Percentiles rank a stretch among this genome's conserved stretches.
Evolutionary conservation across 2,888 invertebrate species (phyloP).

Genomic region (Ophion ellenae): DNA sequence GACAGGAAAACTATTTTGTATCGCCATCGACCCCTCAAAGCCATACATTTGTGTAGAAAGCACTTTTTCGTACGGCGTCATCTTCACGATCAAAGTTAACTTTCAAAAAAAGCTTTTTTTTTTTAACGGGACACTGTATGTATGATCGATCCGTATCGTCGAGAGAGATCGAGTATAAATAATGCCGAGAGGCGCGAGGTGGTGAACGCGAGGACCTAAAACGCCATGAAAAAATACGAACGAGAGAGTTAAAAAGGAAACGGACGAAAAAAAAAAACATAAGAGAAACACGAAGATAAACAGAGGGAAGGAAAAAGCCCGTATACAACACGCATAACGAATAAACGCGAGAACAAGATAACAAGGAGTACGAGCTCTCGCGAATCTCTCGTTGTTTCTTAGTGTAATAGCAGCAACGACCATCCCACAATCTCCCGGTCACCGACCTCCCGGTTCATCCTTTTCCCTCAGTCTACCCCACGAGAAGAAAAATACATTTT

Average conservation of each 20-base stretch:
- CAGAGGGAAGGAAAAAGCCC: neutral
- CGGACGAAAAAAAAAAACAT: constrained; percentile 44
- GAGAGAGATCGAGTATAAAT: constrained; percentile 25
- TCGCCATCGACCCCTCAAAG: too few species aligned
- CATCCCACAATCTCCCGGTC: constrained; percentile 14
- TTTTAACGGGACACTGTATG: neutral
- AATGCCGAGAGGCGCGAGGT: constrained; percentile 15
- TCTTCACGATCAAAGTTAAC: too few species aligned
- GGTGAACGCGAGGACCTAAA: constrained; percentile 42
- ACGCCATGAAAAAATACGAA: constrained; percentile 31
- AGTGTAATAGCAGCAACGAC: constrained; percentile 45
- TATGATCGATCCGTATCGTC: constrained; percentile 17
- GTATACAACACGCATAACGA: neutral
- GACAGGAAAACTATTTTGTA: too few species aligned
- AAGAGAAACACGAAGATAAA: constrained; percentile 33
- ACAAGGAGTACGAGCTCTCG: constrained; percentile 3
- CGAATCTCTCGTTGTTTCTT: constrained; percentile 24
- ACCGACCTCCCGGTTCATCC: constrained; percentile 14
- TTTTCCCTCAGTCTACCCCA: neutral
- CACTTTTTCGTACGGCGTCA: too few species aligned
- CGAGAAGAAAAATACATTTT: constrained; percentile 7
- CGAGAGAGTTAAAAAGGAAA: constrained; percentile 26
- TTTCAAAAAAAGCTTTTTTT: too few species aligned
- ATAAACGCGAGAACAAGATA: neutral
- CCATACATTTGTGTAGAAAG: too few species aligned